These are phyloP conservation scores for Syrphus vitripennis DNA, from an alignment of 2,888 invertebrate species.

Conservation along the genomic window DNA sequence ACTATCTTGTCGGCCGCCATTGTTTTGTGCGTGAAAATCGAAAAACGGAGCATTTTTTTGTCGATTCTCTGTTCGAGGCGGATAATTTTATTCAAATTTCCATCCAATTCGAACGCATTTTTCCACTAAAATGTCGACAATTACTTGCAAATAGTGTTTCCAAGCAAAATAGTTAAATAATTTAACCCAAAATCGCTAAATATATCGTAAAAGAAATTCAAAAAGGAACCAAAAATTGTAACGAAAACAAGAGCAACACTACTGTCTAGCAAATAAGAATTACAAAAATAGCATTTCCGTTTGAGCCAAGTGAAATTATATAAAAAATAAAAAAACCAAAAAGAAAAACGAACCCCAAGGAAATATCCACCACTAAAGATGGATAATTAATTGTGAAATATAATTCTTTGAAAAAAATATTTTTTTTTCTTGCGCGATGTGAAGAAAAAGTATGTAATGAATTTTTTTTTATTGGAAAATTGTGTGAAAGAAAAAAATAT, in stretches of 20 bases:
- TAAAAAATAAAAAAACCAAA: conserved; percentile 46
- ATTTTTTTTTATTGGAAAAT: conserved; percentile 68
- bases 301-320: conserved; percentile 61
- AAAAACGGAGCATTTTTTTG: conserved; percentile 69
- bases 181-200: conserved; percentile 4
- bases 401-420: conserved; percentile 30
- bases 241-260: conserved; percentile 70
- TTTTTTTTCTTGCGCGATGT: conserved; percentile 29
- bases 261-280: conserved; percentile 31
- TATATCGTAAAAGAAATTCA: conserved; percentile 21
- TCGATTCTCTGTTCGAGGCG: conserved; percentile 58
- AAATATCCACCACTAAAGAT: conserved; percentile 17
- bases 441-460: conserved; percentile 63
- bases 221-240: conserved; percentile 48
- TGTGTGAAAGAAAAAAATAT: conserved; percentile 58
- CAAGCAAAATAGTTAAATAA: conserved; percentile 20
- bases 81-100: conserved; percentile 36
- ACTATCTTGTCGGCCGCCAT: conserved; percentile 65
- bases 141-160: conserved; percentile 8
- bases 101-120: conserved; percentile 22
- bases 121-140: not conserved
- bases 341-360: not conserved
- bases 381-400: conserved; percentile 49
- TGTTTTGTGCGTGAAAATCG: conserved; percentile 66
- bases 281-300: conserved; percentile 70